Percentiles rank a stretch among this genome's conserved stretches.
Conservation (phyloP, 2,888 invertebrate species). For the Drosophila setosimentum region DNA sequence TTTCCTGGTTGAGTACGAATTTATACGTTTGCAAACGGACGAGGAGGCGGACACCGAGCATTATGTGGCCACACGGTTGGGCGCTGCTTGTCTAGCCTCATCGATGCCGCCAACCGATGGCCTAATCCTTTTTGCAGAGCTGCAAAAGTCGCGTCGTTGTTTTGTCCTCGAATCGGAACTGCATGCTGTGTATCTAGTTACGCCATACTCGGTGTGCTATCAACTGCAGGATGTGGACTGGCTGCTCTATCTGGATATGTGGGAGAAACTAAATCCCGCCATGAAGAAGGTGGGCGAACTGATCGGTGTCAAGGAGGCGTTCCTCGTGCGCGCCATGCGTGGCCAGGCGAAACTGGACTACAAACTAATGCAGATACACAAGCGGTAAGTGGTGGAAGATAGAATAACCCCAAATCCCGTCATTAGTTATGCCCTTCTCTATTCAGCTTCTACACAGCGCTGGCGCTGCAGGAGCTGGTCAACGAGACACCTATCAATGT, state of each 20-base stretch:
- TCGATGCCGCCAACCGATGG: slow-evolving; percentile 98
- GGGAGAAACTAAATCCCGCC: slow-evolving; percentile 91
- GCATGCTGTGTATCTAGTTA: slow-evolving; percentile 97
- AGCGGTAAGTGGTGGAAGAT: slow-evolving; percentile 85
- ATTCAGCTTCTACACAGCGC: slow-evolving; percentile 92
- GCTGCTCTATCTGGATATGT: slow-evolving; percentile 91
- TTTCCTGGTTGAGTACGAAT: slow-evolving; percentile 92
- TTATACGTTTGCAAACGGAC: slow-evolving; percentile 89
- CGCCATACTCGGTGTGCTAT: slow-evolving; percentile 95
- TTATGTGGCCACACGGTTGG: slow-evolving; percentile 93
- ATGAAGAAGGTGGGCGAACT: slow-evolving; percentile 95
- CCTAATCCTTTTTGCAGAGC: slow-evolving; percentile 93
- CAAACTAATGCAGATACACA: slow-evolving; percentile 88
- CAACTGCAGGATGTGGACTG: slow-evolving; percentile 92
- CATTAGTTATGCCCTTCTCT: background rate
- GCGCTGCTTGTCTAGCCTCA: slow-evolving; percentile 96
- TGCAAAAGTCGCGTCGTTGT: slow-evolving; percentile 94
- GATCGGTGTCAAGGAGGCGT: slow-evolving; percentile 95
- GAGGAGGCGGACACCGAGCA: slow-evolving; percentile 85
- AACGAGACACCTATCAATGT: slow-evolving; percentile 93
- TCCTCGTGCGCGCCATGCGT: slow-evolving; percentile 91
- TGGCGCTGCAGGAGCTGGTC: slow-evolving; percentile 96
- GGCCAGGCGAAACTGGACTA: slow-evolving; percentile 87
- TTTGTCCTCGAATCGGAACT: slow-evolving; percentile 97
- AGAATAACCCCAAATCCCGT: background rate